These are phyloP conservation scores for Microctonus brassicae DNA, from an alignment of 2,888 invertebrate genomes.

Conservation along the genomic window DNA sequence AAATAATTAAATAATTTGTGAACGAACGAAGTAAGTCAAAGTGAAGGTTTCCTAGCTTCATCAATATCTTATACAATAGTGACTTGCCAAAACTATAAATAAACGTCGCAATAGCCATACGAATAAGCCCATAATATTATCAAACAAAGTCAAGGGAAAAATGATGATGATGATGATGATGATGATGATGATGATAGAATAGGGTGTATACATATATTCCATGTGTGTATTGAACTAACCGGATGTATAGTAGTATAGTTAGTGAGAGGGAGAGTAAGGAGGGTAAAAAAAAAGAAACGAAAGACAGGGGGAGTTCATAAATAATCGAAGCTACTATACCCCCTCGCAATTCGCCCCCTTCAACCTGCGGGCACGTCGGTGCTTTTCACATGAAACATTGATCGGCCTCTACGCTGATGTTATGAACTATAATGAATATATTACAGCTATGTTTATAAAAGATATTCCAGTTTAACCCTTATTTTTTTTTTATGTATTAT, in stretches of 20 bases:
- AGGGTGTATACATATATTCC: neutral
- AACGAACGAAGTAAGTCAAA: neutral
- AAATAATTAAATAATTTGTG: neutral
- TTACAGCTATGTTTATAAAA: slow-evolving; percentile 17
- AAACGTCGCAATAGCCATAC: neutral
- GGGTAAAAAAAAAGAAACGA: slow-evolving; percentile 44
- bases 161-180: too few species aligned
- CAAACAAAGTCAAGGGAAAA: neutral
- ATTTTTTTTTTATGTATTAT: neutral
- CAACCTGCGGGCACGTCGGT: slow-evolving; percentile 57
- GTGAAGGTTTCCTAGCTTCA: neutral
- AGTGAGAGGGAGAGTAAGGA: slow-evolving; percentile 31
- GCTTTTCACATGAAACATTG: slow-evolving; percentile 69
- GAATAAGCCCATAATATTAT: neutral
- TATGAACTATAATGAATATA: slow-evolving; percentile 55
- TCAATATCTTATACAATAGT: neutral
- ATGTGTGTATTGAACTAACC: neutral
- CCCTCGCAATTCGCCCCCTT: neutral
- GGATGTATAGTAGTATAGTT: slow-evolving; percentile 38
- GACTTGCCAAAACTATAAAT: neutral
- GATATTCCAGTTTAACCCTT: neutral
- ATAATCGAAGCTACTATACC: slow-evolving; percentile 64
- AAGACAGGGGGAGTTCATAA: slow-evolving; percentile 67
- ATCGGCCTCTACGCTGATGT: slow-evolving; percentile 58
- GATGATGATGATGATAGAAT: too few species aligned